Conservation (phyloP, 2,888 invertebrate species). For the Synanthedon formicaeformis region DNA sequence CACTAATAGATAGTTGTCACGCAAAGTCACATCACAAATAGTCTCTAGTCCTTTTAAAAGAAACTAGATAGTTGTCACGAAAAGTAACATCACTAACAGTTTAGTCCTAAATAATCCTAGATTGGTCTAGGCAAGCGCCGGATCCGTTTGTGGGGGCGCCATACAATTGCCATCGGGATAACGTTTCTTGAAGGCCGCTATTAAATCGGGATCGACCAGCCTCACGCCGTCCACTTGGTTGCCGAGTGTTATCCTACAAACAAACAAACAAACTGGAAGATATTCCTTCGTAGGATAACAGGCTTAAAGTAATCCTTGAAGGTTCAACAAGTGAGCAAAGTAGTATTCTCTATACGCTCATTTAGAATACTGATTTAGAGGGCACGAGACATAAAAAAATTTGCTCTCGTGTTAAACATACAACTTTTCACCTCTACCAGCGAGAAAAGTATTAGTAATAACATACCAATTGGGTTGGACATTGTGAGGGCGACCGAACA, state of each 20-base stretch:
- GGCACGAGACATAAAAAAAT: no score
- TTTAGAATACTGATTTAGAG: no score
- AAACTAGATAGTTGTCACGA: no score
- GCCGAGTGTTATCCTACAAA: slow-evolving; percentile 85
- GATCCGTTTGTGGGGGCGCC: slow-evolving; percentile 77
- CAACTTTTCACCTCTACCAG: no score
- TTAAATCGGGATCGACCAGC: slow-evolving; percentile 91
- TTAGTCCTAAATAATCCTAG: not conserved
- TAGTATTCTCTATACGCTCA: no score
- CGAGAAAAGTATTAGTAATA: no score
- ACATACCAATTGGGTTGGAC: slow-evolving; percentile 96
- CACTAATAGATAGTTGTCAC: no score
- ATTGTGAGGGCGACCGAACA: slow-evolving; percentile 97
- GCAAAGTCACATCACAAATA: no score
- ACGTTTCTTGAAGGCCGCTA: slow-evolving; percentile 87
- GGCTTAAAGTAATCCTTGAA: not conserved
- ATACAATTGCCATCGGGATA: slow-evolving; percentile 90
- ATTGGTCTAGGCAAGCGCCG: slow-evolving; percentile 28
- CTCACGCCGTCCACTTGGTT: slow-evolving; percentile 97
- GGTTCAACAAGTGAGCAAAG: no score
- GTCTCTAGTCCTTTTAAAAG: no score
- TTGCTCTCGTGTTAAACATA: no score
- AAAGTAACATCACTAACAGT: no score
- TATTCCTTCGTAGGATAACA: not conserved
- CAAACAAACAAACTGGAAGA: slow-evolving; percentile 2